Conservation (phyloP, 2,113 vertebrate genomes). For the Tringa solitaria region DNA sequence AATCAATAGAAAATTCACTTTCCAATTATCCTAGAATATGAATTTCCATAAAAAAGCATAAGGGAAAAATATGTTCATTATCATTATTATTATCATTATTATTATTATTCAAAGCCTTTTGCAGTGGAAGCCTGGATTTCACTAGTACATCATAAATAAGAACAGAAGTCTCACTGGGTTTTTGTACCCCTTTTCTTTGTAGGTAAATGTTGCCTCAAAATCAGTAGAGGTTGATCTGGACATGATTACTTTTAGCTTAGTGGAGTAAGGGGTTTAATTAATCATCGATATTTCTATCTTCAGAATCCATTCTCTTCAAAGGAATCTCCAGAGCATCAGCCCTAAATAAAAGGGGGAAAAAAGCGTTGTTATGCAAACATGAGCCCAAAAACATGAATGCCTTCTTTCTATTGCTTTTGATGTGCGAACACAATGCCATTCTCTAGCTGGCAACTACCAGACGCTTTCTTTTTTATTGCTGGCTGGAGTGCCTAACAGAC, state of each 20-base stretch:
- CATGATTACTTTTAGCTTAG: neutral
- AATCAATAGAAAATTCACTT: neutral
- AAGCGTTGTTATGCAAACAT: neutral
- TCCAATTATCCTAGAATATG: neutral
- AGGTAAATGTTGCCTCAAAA: neutral
- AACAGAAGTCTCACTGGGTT: neutral
- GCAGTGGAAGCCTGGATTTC: neutral
- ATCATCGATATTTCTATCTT: neutral
- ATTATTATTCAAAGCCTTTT: neutral
- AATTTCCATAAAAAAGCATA: neutral
- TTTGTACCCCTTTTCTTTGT: neutral
- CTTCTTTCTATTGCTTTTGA: slow-evolving; percentile 41
- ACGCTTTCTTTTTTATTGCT: slow-evolving; percentile 58
- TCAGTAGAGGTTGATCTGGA: neutral
- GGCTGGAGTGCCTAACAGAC: slow-evolving; percentile 52
- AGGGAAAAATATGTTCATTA: neutral
- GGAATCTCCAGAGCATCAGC: neutral
- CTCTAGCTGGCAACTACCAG: slow-evolving; percentile 50
- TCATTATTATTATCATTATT: neutral
- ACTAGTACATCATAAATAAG: neutral
- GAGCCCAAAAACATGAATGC: slow-evolving; percentile 28
- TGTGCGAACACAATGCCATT: slow-evolving; percentile 50
- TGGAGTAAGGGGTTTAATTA: neutral
- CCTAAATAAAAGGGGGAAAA: neutral
- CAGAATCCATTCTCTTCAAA: slow-evolving; percentile 19